A percentile compares a stretch with the other conserved stretches of the same genome.
These are phyloP conservation scores for Cephus sareptanus DNA, from an alignment of 2,888 invertebrate species.

Conservation along the genomic window DNA sequence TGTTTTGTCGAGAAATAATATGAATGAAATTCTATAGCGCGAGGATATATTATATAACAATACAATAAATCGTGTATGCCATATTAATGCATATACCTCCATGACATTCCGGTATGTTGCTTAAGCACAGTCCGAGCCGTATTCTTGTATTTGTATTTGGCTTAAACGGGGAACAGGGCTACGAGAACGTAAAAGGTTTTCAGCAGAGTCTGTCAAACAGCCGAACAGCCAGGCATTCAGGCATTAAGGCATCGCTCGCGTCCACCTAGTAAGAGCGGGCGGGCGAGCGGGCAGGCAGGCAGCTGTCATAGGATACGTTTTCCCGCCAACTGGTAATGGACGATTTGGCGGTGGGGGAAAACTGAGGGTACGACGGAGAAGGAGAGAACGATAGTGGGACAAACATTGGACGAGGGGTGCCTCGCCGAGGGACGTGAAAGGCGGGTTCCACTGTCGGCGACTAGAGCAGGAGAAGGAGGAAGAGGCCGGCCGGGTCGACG, in stretches of 20 bases:
- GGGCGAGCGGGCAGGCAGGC: slow-evolving; percentile 14
- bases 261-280: background rate
- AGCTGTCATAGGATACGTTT: slow-evolving; percentile 38
- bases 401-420: slow-evolving; percentile 16
- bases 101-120: background rate
- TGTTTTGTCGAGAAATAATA: background rate
- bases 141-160: background rate
- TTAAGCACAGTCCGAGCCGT: background rate
- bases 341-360: slow-evolving; percentile 12
- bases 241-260: background rate
- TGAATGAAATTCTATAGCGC: background rate
- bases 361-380: background rate
- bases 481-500: slow-evolving; percentile 17
- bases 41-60: background rate
- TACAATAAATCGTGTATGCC: background rate
- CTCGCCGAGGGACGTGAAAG: slow-evolving; percentile 13
- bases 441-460: slow-evolving; percentile 8
- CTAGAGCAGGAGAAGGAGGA: slow-evolving; percentile 18
- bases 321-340: slow-evolving; percentile 46
- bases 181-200: background rate
- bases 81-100: background rate
- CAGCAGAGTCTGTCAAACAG: background rate
- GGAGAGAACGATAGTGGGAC: slow-evolving; percentile 10
- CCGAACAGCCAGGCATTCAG: background rate
- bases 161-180: background rate